Base-by-base conservation (phyloP, 1,140 invertebrate species). In the Cotesia vestalis region DNA sequence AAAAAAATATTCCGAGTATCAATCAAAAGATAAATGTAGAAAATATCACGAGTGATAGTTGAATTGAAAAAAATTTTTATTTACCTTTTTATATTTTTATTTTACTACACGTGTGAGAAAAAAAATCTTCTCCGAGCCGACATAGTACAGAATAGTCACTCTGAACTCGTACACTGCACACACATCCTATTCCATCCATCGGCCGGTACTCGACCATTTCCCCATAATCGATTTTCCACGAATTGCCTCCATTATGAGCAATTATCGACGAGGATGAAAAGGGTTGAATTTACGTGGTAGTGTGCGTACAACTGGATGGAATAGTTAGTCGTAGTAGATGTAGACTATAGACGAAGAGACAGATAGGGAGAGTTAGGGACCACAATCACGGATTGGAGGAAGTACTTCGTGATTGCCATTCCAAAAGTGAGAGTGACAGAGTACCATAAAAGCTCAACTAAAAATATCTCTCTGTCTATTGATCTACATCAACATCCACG, bases 191-290 rank as follows among this genome's bases (percentile, higher is more conserved):
- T 27, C 27, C 27, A 27, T 27, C 27, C 59, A 53, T 55, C 73
- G 68, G 11, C 69, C 68, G 69, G 71, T 74, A 67, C 69, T 71
- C 68, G 72, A 75, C 78, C 75, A 79, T 81, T 81, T 82, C 77
- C 40, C 80, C 77, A 77, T 75, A 72, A 76, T 76, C 80, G 80
- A 82, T 82, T 82, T 82, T 78, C 80, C 80, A 66, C 76, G 76
- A 81, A 80, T 81, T 80, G 75, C 78, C 77, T 79, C 78, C 68
- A 80, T 82, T 81, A 80, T 80, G 76, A 77, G 74, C 75, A 81
- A 82, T 82, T 82, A 82, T 82, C 78, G 76, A 76, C 71, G 71
- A 69, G 72, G 75, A 77, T 76, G 77, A 77, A 71, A 73, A 67
- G 66, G 66, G 66, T 67, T 67, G 46, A 67, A 53, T 67, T 51